Conservation (phyloP, 2,113 vertebrate genomes). For the Sakesphorus luctuosus region DNA sequence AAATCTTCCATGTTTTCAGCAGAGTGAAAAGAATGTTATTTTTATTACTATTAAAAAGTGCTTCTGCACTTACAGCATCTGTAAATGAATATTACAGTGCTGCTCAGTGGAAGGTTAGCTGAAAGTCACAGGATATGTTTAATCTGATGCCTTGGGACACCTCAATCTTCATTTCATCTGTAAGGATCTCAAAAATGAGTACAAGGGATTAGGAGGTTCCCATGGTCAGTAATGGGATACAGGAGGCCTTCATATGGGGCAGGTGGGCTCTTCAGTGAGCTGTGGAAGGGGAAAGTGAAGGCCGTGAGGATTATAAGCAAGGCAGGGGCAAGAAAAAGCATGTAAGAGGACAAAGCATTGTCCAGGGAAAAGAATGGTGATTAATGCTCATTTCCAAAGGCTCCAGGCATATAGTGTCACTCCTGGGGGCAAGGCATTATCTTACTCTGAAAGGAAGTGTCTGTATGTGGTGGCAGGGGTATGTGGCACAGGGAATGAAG, state of each 20-base stretch:
- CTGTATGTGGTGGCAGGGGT: not conserved
- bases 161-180: not conserved
- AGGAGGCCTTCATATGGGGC: not conserved
- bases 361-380: not conserved
- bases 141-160: not conserved
- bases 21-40: slow-evolving; percentile 24
- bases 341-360: not conserved
- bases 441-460: not conserved
- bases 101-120: slow-evolving; percentile 35
- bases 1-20: slow-evolving; percentile 34
- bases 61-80: slow-evolving; percentile 1
- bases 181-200: not conserved
- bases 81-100: slow-evolving; percentile 17
- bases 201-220: not conserved
- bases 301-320: not conserved
- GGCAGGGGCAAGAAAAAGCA: not conserved
- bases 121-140: slow-evolving; percentile 16
- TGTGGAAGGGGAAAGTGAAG: not conserved
- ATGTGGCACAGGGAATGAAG: not conserved
- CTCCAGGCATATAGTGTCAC: not conserved
- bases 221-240: not conserved
- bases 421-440: not conserved
- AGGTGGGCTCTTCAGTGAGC: not conserved
- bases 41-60: slow-evolving; percentile 39
- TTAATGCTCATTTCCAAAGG: not conserved